Base-by-base conservation (phyloP, 2,113 vertebrate genomes). In the Scophthalmus maximus region DNA sequence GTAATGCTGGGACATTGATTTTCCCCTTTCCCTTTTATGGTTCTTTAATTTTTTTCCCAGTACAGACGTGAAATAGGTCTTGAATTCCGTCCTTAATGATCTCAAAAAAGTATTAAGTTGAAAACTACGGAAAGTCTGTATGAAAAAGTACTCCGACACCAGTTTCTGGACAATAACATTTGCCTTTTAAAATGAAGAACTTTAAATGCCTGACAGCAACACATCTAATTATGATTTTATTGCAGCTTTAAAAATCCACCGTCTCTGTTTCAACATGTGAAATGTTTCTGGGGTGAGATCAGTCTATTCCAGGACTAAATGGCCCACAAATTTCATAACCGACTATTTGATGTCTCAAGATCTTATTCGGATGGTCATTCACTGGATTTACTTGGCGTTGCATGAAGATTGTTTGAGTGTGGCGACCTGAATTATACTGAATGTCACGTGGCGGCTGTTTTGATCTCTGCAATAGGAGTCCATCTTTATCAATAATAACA, bases 201-300 rank as follows among this genome's bases (percentile, higher is more conserved):
- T 22, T 23, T 27, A 1, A 57, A 11, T 22, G 34, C 9, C 11
- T 23, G 9, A 23, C 17, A 9, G 20, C 20, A 51, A 40, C 32
- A 34, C 23, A 2, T n/a, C 2, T n/a, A n/a, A n/a, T 68, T 9
- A 14, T 8, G 14, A 18, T 63, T 64, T 61, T 67, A 67, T n/a
- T 38, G 26, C 49, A 20, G 62, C 55, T 67, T n/a, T 67, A 61
- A 40, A 32, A 78, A 22, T 22, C 2, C n/a, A 20, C 18, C 22
- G 18, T 10, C 34, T 12, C 1, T 6, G 57, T 23, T 47, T 46
- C 29, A 40, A 8, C 23, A 7, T 57, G 9, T 18, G 46, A 15
- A 22, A 42, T 25, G 58, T 30, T 58, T 58, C 25, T 58, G 17
- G 26, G 32, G 4, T n/a, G 32, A 71, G 47, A 11, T 36, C 61